phyloP scores from a whole-genome alignment of 2,113 vertebrate genomes.

The Notothenia coriiceps region DNA sequence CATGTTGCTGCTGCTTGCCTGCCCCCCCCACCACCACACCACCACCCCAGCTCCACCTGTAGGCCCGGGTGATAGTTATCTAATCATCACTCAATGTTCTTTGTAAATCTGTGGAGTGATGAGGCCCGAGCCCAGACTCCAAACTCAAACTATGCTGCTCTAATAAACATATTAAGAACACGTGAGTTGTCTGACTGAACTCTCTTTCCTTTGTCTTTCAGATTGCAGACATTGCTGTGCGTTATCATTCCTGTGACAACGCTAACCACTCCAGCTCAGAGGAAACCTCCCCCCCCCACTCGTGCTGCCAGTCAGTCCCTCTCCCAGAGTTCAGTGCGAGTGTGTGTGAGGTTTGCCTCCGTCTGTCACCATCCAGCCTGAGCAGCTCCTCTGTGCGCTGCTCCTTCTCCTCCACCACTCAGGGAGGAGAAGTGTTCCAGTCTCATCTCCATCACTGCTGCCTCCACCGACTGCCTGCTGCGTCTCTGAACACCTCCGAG shows the following conservation, averaged over 20 bases:
- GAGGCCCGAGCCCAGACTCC: too few species aligned
- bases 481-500: slow-evolving; percentile 62
- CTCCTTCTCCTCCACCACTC: slow-evolving; percentile 76
- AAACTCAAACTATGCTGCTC: too few species aligned
- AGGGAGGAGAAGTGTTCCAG: slow-evolving; percentile 85
- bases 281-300: slow-evolving; percentile 17
- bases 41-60: too few species aligned
- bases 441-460: slow-evolving; percentile 86
- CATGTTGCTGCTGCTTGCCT: too few species aligned
- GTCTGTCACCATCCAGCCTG: slow-evolving; percentile 63
- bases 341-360: slow-evolving; percentile 91
- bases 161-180: too few species aligned
- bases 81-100: too few species aligned
- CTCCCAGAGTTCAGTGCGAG: slow-evolving; percentile 84
- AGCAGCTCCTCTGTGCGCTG: slow-evolving; percentile 69
- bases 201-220: slow-evolving; percentile 61
- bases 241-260: slow-evolving; percentile 89
- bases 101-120: too few species aligned
- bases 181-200: too few species aligned
- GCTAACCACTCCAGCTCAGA: slow-evolving; percentile 15
- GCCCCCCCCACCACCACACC: too few species aligned
- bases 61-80: too few species aligned
- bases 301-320: slow-evolving; percentile 91
- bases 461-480: slow-evolving; percentile 73
- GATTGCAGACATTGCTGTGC: slow-evolving; percentile 92